phyloP scores from a whole-genome alignment of 1,140 invertebrate species.

The Coboldia fuscipes region DNA sequence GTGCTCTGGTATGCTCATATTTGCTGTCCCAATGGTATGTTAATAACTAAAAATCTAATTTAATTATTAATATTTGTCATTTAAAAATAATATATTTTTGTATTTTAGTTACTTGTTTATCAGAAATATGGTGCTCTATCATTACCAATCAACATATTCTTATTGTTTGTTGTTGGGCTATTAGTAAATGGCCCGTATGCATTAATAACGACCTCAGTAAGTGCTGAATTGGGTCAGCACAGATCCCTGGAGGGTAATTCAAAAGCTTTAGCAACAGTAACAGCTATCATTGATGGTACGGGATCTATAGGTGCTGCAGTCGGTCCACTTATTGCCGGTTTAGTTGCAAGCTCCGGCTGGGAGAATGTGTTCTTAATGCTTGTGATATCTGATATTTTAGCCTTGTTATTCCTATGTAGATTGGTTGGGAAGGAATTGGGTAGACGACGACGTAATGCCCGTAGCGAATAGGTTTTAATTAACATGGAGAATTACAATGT shows the following conservation, averaged over 20 bases:
- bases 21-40: slow-evolving; percentile 64
- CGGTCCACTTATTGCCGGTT: slow-evolving; percentile 73
- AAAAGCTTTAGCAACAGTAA: slow-evolving; percentile 83
- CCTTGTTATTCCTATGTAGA: slow-evolving; percentile 42
- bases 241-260: slow-evolving; percentile 60
- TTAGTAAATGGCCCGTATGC: slow-evolving; percentile 91
- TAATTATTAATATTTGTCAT: slow-evolving; percentile 5
- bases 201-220: slow-evolving; percentile 88
- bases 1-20: slow-evolving; percentile 58
- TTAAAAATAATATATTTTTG: slow-evolving; percentile 4
- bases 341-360: slow-evolving; percentile 55
- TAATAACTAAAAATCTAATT: slow-evolving; percentile 1
- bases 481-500: too few species aligned
- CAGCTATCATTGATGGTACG: slow-evolving; percentile 92
- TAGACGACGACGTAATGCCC: slow-evolving; percentile 8
- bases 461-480: slow-evolving; percentile 7
- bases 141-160: slow-evolving; percentile 34
- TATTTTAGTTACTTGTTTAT: slow-evolving; percentile 56
- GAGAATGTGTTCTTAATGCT: slow-evolving; percentile 82
- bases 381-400: slow-evolving; percentile 59
- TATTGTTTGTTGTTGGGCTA: slow-evolving; percentile 57
- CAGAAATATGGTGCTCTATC: slow-evolving; percentile 41
- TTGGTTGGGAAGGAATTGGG: slow-evolving; percentile 14
- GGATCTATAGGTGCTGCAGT: slow-evolving; percentile 75
- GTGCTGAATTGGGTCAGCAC: slow-evolving; percentile 76